phyloP scores from a whole-genome alignment of 2,113 vertebrate species.

The Myrmecophaga tridactyla region DNA sequence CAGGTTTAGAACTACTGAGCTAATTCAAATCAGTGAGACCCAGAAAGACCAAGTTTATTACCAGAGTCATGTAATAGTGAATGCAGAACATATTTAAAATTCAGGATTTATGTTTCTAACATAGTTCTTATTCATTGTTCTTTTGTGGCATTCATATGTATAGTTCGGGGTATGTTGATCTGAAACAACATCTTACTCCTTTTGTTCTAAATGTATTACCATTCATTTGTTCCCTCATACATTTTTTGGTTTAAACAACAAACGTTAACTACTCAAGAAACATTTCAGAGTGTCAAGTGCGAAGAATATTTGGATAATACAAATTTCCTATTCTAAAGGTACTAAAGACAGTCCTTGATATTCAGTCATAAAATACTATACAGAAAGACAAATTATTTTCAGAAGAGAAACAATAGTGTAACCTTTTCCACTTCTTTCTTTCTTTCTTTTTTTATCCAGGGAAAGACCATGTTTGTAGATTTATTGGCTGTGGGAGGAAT shows the following conservation, averaged over 20 bases:
- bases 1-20: background rate
- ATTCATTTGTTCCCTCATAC: background rate
- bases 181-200: constrained; percentile 41
- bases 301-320: constrained; percentile 21
- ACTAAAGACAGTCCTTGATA: constrained; percentile 33
- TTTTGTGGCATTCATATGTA: background rate
- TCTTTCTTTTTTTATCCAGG: constrained; percentile 82
- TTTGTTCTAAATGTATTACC: constrained; percentile 15
- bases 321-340: constrained; percentile 16
- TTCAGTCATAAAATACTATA: constrained; percentile 46
- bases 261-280: background rate
- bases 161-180: background rate
- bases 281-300: background rate
- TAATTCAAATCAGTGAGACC: background rate
- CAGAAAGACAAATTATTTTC: constrained; percentile 42
- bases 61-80: background rate
- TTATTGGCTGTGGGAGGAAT: constrained; percentile 97
- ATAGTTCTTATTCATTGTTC: constrained; percentile 5
- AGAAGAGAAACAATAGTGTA: constrained; percentile 46
- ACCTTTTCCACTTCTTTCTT: constrained; percentile 48
- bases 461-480: constrained; percentile 98
- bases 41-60: background rate
- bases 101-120: constrained; percentile 26
- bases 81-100: background rate
- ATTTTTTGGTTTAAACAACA: background rate